Percentiles rank a stretch among this genome's conserved stretches.
Evolutionary conservation across 2,113 vertebrate genomes (phyloP).

Genomic region (Labeo rohita): DNA sequence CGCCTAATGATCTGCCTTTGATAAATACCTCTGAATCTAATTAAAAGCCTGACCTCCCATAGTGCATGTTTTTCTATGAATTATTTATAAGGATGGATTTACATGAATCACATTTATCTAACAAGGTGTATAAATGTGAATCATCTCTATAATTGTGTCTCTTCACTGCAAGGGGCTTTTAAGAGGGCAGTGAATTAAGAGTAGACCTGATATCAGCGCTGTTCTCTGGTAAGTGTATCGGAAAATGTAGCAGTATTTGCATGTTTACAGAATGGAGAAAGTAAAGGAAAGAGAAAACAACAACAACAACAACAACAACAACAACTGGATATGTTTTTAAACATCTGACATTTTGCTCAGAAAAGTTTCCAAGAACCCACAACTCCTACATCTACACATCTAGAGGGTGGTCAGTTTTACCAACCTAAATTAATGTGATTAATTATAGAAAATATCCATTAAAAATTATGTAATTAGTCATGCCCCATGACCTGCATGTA

Average conservation of each 20-base stretch:
- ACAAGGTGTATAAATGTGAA: constrained; percentile 69
- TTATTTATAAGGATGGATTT: constrained; percentile 69
- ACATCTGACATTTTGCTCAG: not conserved
- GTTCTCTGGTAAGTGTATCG: not conserved
- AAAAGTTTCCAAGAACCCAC: not conserved
- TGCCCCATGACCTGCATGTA: not conserved
- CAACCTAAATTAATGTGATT: not conserved
- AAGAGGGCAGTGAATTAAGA: constrained; percentile 46
- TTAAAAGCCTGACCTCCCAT: constrained; percentile 68
- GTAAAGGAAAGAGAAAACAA: not conserved
- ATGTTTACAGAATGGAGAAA: not conserved
- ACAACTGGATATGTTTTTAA: not conserved
- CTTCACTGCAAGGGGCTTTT: constrained; percentile 44
- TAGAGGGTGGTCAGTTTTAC: not conserved
- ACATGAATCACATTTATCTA: constrained; percentile 68
- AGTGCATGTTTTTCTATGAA: constrained; percentile 65
- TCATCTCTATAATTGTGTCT: constrained; percentile 61
- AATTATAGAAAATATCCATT: not conserved
- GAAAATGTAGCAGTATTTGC: not conserved
- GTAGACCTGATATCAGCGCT: constrained; percentile 1
- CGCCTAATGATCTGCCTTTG: constrained; percentile 61
- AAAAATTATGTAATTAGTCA: not conserved
- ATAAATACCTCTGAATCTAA: constrained; percentile 67
- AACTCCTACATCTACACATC: not conserved
- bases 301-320: no score